Conservation (phyloP, 92 coral and sea anemone genomes). For the Anthopleura xanthogrammica region DNA sequence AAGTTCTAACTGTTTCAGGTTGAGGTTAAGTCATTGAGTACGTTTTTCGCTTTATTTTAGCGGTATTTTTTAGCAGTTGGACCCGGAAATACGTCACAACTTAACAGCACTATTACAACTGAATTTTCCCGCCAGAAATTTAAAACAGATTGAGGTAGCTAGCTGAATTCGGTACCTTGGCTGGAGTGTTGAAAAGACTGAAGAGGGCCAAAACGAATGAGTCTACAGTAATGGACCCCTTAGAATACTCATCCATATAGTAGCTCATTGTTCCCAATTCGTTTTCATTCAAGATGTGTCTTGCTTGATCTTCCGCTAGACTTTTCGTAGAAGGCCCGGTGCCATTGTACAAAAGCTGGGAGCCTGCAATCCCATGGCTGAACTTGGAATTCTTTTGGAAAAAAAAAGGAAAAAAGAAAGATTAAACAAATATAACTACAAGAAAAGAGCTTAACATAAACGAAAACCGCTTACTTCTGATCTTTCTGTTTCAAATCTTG, state of each 20-base stretch:
- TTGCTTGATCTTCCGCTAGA: conserved; percentile 77
- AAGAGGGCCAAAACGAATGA: conserved; percentile 82
- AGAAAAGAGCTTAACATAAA: neutral
- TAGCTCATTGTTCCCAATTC: conserved; percentile 82
- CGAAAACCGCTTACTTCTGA: conserved; percentile 36
- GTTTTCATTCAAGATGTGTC: conserved; percentile 69
- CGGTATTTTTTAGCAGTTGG: no score
- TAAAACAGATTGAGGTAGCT: no score
- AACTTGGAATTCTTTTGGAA: conserved; percentile 64
- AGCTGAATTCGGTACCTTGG: conserved; percentile 57
- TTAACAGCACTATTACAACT: no score
- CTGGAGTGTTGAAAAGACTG: conserved; percentile 79
- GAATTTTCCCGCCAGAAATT: no score
- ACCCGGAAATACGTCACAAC: no score
- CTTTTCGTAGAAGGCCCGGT: conserved; percentile 73
- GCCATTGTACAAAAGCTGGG: conserved; percentile 82
- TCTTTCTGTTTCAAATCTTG: conserved; percentile 18
- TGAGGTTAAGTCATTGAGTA: no score
- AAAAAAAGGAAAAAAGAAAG: neutral
- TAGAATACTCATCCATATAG: conserved; percentile 81
- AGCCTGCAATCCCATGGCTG: conserved; percentile 80
- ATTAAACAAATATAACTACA: neutral
- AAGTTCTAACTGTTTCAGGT: no score
- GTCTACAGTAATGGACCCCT: conserved; percentile 57
- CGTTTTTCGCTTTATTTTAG: no score